phyloP scores from a whole-genome alignment of 1,140 invertebrate species.

The Oryzaephilus surinamensis region DNA sequence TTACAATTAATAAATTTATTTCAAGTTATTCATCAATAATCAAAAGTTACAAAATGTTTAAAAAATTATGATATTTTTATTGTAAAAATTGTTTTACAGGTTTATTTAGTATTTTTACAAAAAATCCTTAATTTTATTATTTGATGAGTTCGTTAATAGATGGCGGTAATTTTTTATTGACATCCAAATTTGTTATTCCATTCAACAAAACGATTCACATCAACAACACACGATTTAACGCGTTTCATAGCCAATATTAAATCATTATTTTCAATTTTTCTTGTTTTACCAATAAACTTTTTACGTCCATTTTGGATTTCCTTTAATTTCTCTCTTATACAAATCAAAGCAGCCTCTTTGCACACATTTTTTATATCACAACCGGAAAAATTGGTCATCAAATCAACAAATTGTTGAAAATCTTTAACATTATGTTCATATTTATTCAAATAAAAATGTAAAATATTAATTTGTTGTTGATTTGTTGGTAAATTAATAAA shows the following conservation, averaged over 20 bases:
- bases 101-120: conserved; percentile 2
- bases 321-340: conserved; percentile 36
- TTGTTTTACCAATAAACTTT: conserved; percentile 1
- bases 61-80: background rate
- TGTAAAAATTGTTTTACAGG: conserved; percentile 9
- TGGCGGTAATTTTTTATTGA: too few species aligned
- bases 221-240: conserved; percentile 4
- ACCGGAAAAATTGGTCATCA: conserved; percentile 72
- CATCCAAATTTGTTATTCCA: too few species aligned
- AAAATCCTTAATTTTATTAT: too few species aligned
- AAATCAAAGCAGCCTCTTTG: conserved; percentile 74
- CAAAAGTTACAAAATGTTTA: background rate
- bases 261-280: conserved; percentile 4
- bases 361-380: conserved; percentile 78
- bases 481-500: conserved; percentile 64
- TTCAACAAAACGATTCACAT: too few species aligned
- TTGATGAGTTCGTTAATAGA: too few species aligned
- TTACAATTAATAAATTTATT: background rate
- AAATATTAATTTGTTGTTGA: conserved; percentile 53
- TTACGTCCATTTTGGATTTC: conserved; percentile 12
- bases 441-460: conserved; percentile 45
- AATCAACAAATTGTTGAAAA: conserved; percentile 45
- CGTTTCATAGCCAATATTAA: conserved; percentile 3
- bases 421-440: conserved; percentile 31
- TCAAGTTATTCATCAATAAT: background rate